Evolutionary conservation across 2,113 vertebrate species (phyloP), one percentile per base, ranked within the genome.

Genomic region (Myotis lucifugus): DNA sequence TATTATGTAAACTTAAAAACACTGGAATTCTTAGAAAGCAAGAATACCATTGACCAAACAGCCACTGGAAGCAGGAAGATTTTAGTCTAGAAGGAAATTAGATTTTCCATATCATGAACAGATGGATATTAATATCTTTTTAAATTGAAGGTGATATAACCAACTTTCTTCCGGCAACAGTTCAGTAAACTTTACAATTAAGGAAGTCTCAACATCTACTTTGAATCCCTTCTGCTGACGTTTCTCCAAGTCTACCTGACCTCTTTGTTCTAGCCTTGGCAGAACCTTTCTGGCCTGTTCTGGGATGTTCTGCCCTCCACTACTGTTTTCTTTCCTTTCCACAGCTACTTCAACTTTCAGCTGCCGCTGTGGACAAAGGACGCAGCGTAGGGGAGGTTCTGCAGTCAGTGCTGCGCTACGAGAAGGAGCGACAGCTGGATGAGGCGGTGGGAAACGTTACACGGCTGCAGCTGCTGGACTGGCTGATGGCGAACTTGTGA

Each of bases 321-420:
- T n/a, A 7, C 69, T 21, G 42, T 50, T 78, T 14, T 18, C 85
- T 96, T 89, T 93, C 23, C 91, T 96, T 77, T 72, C 88, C 15
- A 23, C 95, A 98, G 97, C 96, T 98, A 19, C 97, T 98, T 7
- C 97, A 97, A 78, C 95, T 97, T 29, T 97, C 97, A 1, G 88
- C 96, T 6, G 83, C 83, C 0, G 97, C 98, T 0, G 90, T 97
- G 92, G 95, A 98, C 2, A 98, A 97, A 50, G 96, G 91, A 19
- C 85, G 96, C 59, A 97, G 97, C 2, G 96, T 94, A 1, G 96
- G 97, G 10, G 96, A 97, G 66, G 95, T 98, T 29, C 97, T 97
- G 72, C 96, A 97, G 90, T 94, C 93, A 0, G 92, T 98, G 50
- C 93, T 98, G 85, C 92, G 93, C 84, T 97, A 98, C 0, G 96